These are phyloP conservation scores for Aplocera efformata DNA, from an alignment of 2,888 invertebrate species.

Conservation along the genomic window DNA sequence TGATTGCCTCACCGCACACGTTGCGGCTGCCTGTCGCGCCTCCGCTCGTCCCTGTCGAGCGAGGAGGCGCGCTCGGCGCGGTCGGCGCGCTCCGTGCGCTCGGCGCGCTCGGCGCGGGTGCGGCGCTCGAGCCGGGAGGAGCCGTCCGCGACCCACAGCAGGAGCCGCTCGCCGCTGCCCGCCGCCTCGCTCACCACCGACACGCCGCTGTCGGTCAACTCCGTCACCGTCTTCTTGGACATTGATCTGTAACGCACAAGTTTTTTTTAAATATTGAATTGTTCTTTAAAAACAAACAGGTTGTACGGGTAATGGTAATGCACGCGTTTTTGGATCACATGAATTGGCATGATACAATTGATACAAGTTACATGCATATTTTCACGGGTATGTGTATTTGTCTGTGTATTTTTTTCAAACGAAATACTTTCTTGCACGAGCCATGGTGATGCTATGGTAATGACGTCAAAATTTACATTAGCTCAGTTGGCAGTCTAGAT, in stretches of 20 bases:
- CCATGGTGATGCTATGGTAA: too few species aligned
- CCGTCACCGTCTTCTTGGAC: constrained; percentile 85
- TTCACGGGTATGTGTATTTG: too few species aligned
- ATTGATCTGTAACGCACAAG: constrained; percentile 69
- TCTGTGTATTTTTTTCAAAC: too few species aligned
- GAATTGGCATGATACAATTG: too few species aligned
- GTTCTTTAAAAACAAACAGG: too few species aligned
- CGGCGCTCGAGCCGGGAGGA: constrained; percentile 71
- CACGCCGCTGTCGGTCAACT: constrained; percentile 89
- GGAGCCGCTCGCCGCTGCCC: constrained; percentile 47
- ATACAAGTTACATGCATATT: too few species aligned
- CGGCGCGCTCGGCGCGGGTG: constrained; percentile 47
- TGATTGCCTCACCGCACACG: constrained; percentile 36
- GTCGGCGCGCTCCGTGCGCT: constrained; percentile 68
- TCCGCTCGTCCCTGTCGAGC: constrained; percentile 49
- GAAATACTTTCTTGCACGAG: too few species aligned
- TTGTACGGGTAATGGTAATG: too few species aligned
- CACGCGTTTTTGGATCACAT: too few species aligned
- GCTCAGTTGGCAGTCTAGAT: too few species aligned
- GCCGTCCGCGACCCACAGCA: constrained; percentile 69
- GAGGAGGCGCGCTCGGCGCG: constrained; percentile 41
- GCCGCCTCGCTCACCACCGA: constrained; percentile 83
- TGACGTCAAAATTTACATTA: too few species aligned
- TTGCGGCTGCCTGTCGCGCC: constrained; percentile 35
- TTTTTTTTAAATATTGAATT: too few species aligned